Evolutionary conservation across 1,140 invertebrate genomes (phyloP).

Genomic region (Metopolophium dirhodum): DNA sequence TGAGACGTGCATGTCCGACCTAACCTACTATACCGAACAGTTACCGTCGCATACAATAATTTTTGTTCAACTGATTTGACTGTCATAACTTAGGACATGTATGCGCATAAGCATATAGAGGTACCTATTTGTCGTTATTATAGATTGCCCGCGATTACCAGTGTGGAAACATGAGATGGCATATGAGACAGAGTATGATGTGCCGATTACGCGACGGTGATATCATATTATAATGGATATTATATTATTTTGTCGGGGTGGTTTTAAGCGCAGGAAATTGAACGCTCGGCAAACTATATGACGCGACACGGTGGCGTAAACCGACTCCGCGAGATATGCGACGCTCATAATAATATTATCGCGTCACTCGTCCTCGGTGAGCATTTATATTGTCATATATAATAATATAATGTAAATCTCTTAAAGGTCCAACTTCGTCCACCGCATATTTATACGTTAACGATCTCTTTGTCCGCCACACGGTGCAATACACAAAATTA

Average conservation of each 20-base stretch:
- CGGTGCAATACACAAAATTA: no score
- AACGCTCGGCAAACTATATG: background rate
- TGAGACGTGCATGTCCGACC: background rate
- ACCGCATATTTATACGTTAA: background rate
- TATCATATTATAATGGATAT: background rate
- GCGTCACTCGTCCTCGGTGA: background rate
- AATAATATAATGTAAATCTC: background rate
- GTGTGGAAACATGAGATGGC: background rate
- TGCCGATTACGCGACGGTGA: background rate
- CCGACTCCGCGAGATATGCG: background rate
- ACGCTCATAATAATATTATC: background rate
- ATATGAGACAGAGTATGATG: background rate
- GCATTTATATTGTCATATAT: background rate
- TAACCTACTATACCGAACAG: background rate
- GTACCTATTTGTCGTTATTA: background rate
- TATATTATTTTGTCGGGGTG: background rate
- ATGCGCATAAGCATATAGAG: no score
- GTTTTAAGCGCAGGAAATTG: background rate
- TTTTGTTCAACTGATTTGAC: background rate
- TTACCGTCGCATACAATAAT: no score
- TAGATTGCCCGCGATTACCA: background rate
- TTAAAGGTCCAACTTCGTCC: accelerated
- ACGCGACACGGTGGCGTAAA: background rate
- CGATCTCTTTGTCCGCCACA: background rate
- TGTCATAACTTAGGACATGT: no score